These are phyloP conservation scores for Tridacna crocea DNA, from an alignment of 2,888 invertebrate genomes.

Conservation along the genomic window DNA sequence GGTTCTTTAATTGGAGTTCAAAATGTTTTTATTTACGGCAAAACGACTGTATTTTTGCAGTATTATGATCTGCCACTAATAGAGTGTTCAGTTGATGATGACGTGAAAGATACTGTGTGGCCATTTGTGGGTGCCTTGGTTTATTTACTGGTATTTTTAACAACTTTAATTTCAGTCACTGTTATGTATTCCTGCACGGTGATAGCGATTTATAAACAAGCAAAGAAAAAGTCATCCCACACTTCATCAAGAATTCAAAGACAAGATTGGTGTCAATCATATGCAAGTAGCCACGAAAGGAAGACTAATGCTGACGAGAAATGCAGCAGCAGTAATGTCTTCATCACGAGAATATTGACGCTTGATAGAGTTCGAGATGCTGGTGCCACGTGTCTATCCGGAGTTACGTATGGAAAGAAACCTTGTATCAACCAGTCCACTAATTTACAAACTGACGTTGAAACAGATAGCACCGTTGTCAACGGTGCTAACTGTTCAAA, in stretches of 20 bases:
- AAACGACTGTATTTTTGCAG: background rate
- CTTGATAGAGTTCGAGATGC: background rate
- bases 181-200: background rate
- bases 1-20: background rate
- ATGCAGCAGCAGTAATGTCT: background rate
- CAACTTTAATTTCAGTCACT: background rate
- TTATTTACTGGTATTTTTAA: background rate
- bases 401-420: background rate
- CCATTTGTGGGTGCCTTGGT: background rate
- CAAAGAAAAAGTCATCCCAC: background rate
- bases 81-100: conserved; percentile 7
- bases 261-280: background rate
- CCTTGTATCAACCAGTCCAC: background rate
- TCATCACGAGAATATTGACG: background rate
- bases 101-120: background rate
- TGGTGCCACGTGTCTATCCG: background rate
- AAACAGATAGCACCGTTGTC: background rate
- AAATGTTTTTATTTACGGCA: conserved; percentile 7
- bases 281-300: background rate
- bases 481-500: background rate
- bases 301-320: background rate
- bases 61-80: background rate
- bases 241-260: background rate
- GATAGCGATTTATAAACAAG: conserved; percentile 6
- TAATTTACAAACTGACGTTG: background rate